These are phyloP conservation scores for Antigone vipio DNA, from an alignment of 2,113 vertebrate genomes.

Conservation along the genomic window DNA sequence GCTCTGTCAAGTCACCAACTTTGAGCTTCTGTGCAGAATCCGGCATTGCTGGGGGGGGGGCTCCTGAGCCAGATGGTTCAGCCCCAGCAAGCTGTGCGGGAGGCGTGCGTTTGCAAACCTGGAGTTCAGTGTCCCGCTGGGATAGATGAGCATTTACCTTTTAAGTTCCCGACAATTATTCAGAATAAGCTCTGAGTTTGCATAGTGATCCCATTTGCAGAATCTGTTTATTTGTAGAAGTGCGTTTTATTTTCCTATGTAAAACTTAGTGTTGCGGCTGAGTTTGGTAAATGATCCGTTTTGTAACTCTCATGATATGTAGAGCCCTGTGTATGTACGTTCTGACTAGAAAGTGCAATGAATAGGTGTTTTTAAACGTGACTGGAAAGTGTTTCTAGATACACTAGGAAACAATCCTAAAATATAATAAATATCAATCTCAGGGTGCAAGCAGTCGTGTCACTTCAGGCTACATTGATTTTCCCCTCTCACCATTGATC, in stretches of 20 bases:
- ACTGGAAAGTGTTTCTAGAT: background rate
- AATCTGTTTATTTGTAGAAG: background rate
- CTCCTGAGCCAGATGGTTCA: background rate
- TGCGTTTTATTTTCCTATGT: background rate
- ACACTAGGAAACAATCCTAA: background rate
- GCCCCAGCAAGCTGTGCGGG: background rate
- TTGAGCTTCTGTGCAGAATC: background rate
- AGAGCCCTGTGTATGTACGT: background rate
- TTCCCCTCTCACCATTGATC: background rate
- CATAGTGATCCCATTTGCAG: background rate
- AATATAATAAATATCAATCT: background rate
- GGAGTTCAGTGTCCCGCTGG: background rate
- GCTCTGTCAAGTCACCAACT: background rate
- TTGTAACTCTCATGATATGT: fast-evolving
- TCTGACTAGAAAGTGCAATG: background rate
- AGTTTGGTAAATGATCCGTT: background rate
- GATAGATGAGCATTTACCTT: background rate
- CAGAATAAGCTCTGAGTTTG: background rate
- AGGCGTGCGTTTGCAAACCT: fast-evolving
- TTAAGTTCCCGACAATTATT: background rate
- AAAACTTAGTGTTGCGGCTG: fast-evolving
- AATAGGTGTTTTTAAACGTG: background rate
- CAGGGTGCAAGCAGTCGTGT: background rate
- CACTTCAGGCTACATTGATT: fast-evolving
- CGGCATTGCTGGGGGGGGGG: background rate